phyloP scores from a whole-genome alignment of 2,113 vertebrate genomes.

The Excalfactoria chinensis region DNA sequence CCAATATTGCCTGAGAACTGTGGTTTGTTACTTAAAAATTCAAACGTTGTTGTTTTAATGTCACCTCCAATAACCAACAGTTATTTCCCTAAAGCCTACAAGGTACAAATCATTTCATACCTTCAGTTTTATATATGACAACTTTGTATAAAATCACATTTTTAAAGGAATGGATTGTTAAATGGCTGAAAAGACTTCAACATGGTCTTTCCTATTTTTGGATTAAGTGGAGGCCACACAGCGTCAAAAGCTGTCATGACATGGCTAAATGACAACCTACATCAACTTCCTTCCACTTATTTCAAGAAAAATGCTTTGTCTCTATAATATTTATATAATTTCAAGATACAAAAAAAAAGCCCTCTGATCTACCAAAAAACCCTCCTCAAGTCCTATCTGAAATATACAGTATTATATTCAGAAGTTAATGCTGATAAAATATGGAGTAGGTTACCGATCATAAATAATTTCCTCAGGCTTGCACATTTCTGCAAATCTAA shows the following conservation, averaged over 20 bases:
- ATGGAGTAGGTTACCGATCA: not conserved
- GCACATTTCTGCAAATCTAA: not conserved
- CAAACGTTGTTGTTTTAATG: not conserved
- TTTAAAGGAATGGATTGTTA: not conserved
- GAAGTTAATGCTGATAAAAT: not conserved
- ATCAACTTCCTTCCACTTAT: not conserved
- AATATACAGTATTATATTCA: not conserved
- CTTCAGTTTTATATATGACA: not conserved
- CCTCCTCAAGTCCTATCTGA: not conserved
- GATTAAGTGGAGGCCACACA: not conserved
- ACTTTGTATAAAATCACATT: not conserved
- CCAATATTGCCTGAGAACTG: not conserved
- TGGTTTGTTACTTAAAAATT: not conserved
- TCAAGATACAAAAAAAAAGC: not conserved
- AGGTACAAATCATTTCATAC: not conserved
- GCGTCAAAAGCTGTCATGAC: not conserved
- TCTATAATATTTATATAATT: not conserved
- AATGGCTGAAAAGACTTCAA: not conserved
- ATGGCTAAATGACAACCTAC: not conserved
- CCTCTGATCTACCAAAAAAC: not conserved
- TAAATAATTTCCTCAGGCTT: not conserved
- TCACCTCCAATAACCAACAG: not conserved
- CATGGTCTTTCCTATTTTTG: not conserved
- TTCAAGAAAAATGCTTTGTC: not conserved
- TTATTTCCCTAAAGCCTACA: not conserved